Base-by-base conservation (phyloP, 2,797 vertebrate species). In the Perdix hodgsoniae region DNA sequence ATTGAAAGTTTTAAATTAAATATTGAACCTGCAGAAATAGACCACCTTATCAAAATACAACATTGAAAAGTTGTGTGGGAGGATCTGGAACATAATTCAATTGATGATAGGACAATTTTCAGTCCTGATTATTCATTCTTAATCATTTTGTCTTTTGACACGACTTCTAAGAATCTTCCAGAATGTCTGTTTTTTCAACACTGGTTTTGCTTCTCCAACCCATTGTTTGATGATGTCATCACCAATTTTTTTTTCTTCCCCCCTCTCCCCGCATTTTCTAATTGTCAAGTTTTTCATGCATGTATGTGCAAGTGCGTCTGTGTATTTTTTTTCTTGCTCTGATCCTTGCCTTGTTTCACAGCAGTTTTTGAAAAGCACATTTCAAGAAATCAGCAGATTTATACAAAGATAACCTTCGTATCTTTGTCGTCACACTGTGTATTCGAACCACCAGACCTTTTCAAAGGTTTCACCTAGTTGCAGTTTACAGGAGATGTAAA, bases 1-100 rank as follows among this genome's bases (percentile, higher is more conserved):
- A 94, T 19, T 80, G 87, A 93, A 95, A 82, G 71, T 73, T 90
- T 87, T 83, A 90, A 96, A 94, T 96, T 88, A 91, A 95, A 95
- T 96, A 86, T 91, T 92, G 89, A 96, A 81, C 85, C 64, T 95
- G 54, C 70, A 80, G 64, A 86, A 78, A 83, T 73, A 54, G 66
- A 11, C 75, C 35, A 49, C 22, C 33, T 45, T 94, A 11, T 84
- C 45, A 63, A 83, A 87, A 27, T 56, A 49, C 31, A 79, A 15
- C 54, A 33, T 74, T 96, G 92, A 10, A 88, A 74, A 94, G 39
- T 22, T 49, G 26, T 54, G 82, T 90, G 56, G 83, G 85, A 90
- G 54, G 67, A 83, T 83, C 60, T 76, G 59, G 67, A 90, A 84
- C 37, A 70, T 39, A 77, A 80, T 92, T 67, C 29, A 81, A 14